Conservation (phyloP, 2,888 invertebrate genomes). For the Drosophila suboccidentalis region DNA sequence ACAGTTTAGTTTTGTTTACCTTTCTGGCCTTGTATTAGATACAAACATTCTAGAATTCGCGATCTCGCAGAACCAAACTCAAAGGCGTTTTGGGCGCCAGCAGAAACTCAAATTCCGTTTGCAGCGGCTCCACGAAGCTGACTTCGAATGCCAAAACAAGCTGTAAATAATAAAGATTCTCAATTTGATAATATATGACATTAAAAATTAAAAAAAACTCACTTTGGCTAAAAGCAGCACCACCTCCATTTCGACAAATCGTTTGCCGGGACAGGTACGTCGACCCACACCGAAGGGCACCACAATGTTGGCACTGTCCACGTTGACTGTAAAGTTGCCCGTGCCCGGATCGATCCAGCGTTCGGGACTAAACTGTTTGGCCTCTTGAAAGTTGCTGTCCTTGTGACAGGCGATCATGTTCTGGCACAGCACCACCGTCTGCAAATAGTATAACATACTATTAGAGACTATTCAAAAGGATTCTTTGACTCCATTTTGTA, state of each 20-base stretch:
- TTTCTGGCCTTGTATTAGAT: slow-evolving; percentile 34
- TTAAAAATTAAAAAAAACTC: slow-evolving; percentile 22
- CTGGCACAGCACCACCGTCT: slow-evolving; percentile 93
- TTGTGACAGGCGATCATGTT: slow-evolving; percentile 93
- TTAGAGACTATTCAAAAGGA: not conserved
- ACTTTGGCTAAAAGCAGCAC: slow-evolving; percentile 91
- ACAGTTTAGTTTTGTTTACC: slow-evolving; percentile 24
- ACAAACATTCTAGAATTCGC: slow-evolving; percentile 80
- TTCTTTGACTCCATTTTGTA: slow-evolving; percentile 20
- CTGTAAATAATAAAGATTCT: slow-evolving; percentile 84
- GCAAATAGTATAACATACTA: slow-evolving; percentile 8
- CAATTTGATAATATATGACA: not conserved
- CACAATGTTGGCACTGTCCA: slow-evolving; percentile 88
- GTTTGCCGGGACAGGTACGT: slow-evolving; percentile 94
- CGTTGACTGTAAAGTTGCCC: slow-evolving; percentile 84
- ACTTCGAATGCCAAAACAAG: slow-evolving; percentile 91
- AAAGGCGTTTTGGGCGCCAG: slow-evolving; percentile 92
- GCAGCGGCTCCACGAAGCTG: slow-evolving; percentile 89
- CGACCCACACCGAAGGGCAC: slow-evolving; percentile 93
- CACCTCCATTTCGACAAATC: slow-evolving; percentile 92
- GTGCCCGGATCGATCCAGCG: slow-evolving; percentile 88
- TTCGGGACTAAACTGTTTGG: slow-evolving; percentile 91
- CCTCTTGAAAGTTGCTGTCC: slow-evolving; percentile 91
- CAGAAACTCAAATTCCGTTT: slow-evolving; percentile 93
- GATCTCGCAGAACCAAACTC: slow-evolving; percentile 89